Evolutionary conservation across 2,113 vertebrate genomes (phyloP), one percentile per base, ranked within the genome.

Genomic region (Rhinichthys klamathensis): DNA sequence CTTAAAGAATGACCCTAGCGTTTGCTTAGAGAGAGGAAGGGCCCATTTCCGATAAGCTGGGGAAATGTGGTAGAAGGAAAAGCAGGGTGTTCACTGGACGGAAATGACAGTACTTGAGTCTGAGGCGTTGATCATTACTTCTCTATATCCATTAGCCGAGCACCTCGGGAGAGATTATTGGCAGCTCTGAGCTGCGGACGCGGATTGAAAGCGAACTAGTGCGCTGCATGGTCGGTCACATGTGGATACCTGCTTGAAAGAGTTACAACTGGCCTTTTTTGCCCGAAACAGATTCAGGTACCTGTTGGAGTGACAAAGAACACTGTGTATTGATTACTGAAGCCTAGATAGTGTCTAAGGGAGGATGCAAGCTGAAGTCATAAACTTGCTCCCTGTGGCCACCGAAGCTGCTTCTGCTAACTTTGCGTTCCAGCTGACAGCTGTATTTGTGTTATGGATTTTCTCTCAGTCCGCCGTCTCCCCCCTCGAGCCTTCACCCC

Each of bases 391-490:
- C 89, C 89, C 86, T 76, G 87, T 46, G 85, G 85, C 91, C 87
- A 86, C 89, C 84, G 83, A 74, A 85, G 92, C 77, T 38, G 74
- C 93, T 90, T 90, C 89, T 85, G 91, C 92, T 94, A 94, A 93
- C 89, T 93, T 91, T 75, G 93, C 92, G 85, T 89, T 85, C 88
- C 85, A 87, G 80, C 90, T 94, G 95, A 94, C 94, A 95, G 94
- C 94, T 95, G 93, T 94, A 93, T 95, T 95, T 94, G 92, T 93
- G 95, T 93, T 95, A 95, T 95, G 92, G 95, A 95, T 95, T 95
- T 95, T 94, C 94, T 93, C 94, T 95, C 93, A 85, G 91, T 90
- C 90, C 76, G 84, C 90, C 88, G 92, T 89, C 88, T 89, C 82
- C 90, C 88, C 82, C 89, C 80, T 54, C 75, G 63, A 82, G 80